Conservation (phyloP, 2,888 invertebrate species). For the Dolichomitus sp. region DNA sequence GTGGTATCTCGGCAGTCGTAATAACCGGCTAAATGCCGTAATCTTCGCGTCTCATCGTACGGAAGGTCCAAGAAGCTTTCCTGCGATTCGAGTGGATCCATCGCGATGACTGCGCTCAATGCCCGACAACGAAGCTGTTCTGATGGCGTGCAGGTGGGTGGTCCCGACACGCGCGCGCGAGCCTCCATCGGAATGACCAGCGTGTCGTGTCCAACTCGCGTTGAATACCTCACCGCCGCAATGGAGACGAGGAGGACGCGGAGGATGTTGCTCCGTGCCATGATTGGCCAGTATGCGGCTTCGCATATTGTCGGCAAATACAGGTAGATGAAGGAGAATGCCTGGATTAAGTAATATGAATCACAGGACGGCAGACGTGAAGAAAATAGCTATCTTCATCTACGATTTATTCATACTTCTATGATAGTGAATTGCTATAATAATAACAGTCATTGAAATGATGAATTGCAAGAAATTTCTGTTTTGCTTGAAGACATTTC, state of each 20-base stretch:
- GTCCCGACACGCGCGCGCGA: slow-evolving; percentile 65
- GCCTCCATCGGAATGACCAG: slow-evolving; percentile 80
- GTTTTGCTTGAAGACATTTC: neutral
- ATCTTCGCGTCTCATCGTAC: slow-evolving; percentile 18
- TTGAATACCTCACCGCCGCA: slow-evolving; percentile 54
- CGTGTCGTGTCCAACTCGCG: slow-evolving; percentile 75
- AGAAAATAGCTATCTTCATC: slow-evolving; percentile 47
- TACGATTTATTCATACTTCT: slow-evolving; percentile 2
- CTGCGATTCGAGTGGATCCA: slow-evolving; percentile 19
- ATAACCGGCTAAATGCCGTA: slow-evolving; percentile 6
- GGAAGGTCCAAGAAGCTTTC: neutral
- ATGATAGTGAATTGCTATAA: neutral
- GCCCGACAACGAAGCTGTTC: slow-evolving; percentile 33
- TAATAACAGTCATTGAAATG: neutral
- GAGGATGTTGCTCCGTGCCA: slow-evolving; percentile 21
- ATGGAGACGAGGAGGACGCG: slow-evolving; percentile 17
- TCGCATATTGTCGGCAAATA: slow-evolving; percentile 33
- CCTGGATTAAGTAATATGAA: slow-evolving; percentile 54
- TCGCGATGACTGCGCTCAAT: slow-evolving; percentile 23
- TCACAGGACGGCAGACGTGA: slow-evolving; percentile 30
- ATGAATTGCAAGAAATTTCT: neutral
- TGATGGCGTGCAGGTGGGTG: slow-evolving; percentile 64
- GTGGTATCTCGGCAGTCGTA: neutral
- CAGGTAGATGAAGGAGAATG: slow-evolving; percentile 11
- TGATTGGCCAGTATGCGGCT: slow-evolving; percentile 38